Percentiles rank a stretch among this genome's conserved stretches.
These are phyloP conservation scores for Ornithorhynchus anatinus DNA, from an alignment of 2,113 vertebrate species.

Conservation along the genomic window DNA sequence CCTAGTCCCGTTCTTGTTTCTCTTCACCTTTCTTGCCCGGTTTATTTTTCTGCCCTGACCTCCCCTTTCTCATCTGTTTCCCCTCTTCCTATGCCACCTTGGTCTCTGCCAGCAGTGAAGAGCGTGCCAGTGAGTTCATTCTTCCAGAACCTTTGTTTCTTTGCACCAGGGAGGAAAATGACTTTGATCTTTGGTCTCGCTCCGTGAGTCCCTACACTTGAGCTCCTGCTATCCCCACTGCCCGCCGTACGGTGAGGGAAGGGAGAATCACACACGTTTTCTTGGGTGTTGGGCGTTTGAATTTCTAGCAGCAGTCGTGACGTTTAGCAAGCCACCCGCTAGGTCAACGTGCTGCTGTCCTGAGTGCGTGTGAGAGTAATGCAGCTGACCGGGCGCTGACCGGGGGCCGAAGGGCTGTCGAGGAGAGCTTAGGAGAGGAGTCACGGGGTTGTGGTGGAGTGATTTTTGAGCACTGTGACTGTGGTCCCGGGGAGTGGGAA, in stretches of 20 bases:
- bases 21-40: constrained; percentile 21
- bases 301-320: no score
- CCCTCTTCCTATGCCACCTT: constrained; percentile 17
- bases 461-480: no score
- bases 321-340: no score
- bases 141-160: background rate
- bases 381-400: no score
- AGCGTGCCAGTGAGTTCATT: constrained; percentile 25
- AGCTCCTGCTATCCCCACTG: constrained; percentile 1
- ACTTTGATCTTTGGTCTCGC: constrained; percentile 36
- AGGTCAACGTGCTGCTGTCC: no score
- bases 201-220: constrained; percentile 8
- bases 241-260: background rate
- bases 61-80: constrained; percentile 16
- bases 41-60: constrained; percentile 25
- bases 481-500: no score
- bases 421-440: no score
- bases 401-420: no score
- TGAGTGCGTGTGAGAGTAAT: no score
- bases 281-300: background rate
- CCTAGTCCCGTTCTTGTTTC: background rate
- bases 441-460: no score
- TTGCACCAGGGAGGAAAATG: background rate
- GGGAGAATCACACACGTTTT: background rate
- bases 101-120: constrained; percentile 17